Evolutionary conservation across 2,888 invertebrate species (phyloP).

Genomic region (Asteroscopus sphinx): DNA sequence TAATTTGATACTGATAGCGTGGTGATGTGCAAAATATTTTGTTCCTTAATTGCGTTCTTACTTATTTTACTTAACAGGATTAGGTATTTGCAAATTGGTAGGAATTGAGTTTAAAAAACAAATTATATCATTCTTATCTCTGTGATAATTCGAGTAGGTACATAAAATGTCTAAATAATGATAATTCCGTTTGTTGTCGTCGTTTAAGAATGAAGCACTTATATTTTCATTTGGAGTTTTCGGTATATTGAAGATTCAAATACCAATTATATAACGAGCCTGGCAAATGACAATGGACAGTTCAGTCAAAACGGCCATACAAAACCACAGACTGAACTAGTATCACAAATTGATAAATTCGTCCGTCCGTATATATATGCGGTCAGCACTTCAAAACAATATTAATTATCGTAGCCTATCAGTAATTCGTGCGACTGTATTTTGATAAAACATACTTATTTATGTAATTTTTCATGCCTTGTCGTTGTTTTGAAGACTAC

Average conservation of each 20-base stretch:
- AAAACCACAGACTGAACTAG: background rate
- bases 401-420: conserved; percentile 47
- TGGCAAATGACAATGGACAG: too few relatives aligned
- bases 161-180: conserved; percentile 1
- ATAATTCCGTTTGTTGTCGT: conserved; percentile 12
- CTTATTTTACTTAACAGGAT: conserved; percentile 1
- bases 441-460: conserved; percentile 41
- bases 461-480: conserved; percentile 43
- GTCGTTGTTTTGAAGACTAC: conserved; percentile 31
- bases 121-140: conserved; percentile 21
- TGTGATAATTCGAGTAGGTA: conserved; percentile 5
- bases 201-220: conserved; percentile 14
- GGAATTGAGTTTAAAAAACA: background rate
- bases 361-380: conserved; percentile 16
- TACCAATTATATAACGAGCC: background rate
- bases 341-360: conserved; percentile 38
- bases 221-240: background rate
- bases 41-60: conserved; percentile 19
- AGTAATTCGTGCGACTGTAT: conserved; percentile 38
- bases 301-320: too few relatives aligned
- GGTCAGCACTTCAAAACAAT: conserved; percentile 38
- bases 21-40: conserved; percentile 7
- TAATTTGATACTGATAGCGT: conserved; percentile 5
- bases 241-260: background rate
- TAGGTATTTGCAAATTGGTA: conserved; percentile 9